Evolutionary conservation across 1,140 invertebrate species (phyloP), one percentile per base, ranked within the genome.

Genomic region (Chelonus insularis): DNA sequence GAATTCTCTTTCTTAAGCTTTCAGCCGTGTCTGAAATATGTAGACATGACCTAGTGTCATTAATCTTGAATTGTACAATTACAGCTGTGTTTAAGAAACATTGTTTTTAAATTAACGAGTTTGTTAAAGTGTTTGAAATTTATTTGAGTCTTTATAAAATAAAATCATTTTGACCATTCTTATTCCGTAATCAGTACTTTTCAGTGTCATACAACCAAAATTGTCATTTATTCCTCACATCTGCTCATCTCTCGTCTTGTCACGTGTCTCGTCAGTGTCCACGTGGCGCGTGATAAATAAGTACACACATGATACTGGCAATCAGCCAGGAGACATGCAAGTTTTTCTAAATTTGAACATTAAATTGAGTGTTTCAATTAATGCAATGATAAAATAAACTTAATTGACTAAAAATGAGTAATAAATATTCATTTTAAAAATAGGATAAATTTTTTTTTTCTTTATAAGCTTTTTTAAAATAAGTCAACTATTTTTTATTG

Each of bases 251-350:
- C 16, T 0, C 7, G 25, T 21, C 16, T 55, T 11, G 21, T 64
- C 37, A 55, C 41, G 29, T 43, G 36, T 45, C n/a, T 64, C 21
- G 18, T 51, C 43, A 20, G 21, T 37, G 41, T 29, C 43, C 63
- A 64, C 63, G 63, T 64, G 63, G 58, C 32, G 52, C 39, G 45
- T 50, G 57, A 60, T 64, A 64, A 64, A 64, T 64, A 64, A 64
- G 60, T 64, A 54, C 16, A 52, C 57, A 60, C 50, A 37, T 56
- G 34, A 50, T 57, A 51, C 25, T 64, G 63, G 63, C 51, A 25
- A 12, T 18, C 4, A 11, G 63, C 58, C 63, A 64, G 43, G 5
- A 34, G 43, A 16, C 9, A n/a, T 51, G 36, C 25, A 7, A 20
- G 29, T 37, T 55, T 16, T 23, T 48, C 18, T 29, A 41, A 60